Evolutionary conservation across 2,888 invertebrate genomes (phyloP).

Genomic region (Spilarctia lutea): DNA sequence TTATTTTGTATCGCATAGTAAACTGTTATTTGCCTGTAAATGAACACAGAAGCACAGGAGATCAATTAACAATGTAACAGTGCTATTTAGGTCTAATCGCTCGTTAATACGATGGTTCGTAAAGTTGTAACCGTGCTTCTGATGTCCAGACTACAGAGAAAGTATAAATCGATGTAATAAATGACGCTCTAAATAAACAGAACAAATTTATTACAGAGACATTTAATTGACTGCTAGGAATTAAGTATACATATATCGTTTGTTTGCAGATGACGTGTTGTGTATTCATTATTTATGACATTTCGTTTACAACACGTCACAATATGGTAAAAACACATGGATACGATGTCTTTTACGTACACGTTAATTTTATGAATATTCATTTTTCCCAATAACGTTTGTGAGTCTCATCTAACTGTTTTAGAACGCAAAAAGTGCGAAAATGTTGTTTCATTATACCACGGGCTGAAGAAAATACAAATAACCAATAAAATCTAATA

Average conservation of each 20-base stretch:
- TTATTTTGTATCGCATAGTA: background rate
- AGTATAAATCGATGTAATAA: conserved; percentile 63
- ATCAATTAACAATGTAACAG: conserved; percentile 55
- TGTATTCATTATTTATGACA: background rate
- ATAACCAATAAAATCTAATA: conserved; percentile 41
- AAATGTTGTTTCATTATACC: background rate
- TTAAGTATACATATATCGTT: background rate
- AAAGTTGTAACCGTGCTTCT: conserved; percentile 48
- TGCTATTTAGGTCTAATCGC: conserved; percentile 56
- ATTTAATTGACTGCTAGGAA: background rate
- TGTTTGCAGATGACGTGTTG: background rate
- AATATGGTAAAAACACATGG: background rate
- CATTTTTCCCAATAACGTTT: background rate
- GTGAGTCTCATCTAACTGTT: background rate
- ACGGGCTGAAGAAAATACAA: background rate
- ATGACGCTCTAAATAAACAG: conserved; percentile 48
- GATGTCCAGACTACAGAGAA: conserved; percentile 60
- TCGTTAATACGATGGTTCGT: conserved; percentile 41
- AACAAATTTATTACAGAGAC: conserved; percentile 32
- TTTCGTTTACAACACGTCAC: background rate
- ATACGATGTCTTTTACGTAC: background rate
- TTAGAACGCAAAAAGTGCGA: background rate
- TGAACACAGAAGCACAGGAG: conserved; percentile 30
- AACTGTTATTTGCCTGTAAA: conserved; percentile 12
- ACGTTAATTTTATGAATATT: background rate